Base-by-base conservation (phyloP, 2,888 invertebrate species). In the Chrysotoxum bicinctum region DNA sequence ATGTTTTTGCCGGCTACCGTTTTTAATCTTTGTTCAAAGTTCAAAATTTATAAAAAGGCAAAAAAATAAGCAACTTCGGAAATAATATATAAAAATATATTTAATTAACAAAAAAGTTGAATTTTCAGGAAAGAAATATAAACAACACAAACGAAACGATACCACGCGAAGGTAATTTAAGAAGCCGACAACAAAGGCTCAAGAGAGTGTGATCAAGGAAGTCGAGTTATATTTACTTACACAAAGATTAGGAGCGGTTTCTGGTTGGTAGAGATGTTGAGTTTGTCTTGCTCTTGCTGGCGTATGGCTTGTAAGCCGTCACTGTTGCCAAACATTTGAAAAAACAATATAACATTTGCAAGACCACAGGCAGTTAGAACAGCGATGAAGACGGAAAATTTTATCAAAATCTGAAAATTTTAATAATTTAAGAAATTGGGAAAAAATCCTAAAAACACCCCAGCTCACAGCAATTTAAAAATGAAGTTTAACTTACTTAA, bases 81-180 rank as follows among this genome's bases (percentile, higher is more conserved):
- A 68, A 50, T 19, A 73, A 45, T n/a, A 52, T 69, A 45, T 16
- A 54, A 74, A 69, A 14, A 64, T 12, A 23, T 74, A 32, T 83
- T 83, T 83, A 83, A 83, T 83, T 83, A 78, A 74, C 69, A 74
- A 83, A 83, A 69, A 78, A 83, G 40, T 30, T 64, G 19, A 68
- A 78, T 74, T 78, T 74, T 68, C 48, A 23, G 32, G 45, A 62
- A 73, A 43, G 5, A 54, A 30, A 43, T 32, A 60, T 16, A 76
- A 72, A 23, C 21, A 68, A 54, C 19, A 60, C 4, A 45, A 58
- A 37, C 16, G 1, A 19, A 70, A 37, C 23, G 60, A 77, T 77
- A 45, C 52, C 64, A 68, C 30, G 43, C 32, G 19, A 52, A 82
- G 82, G 73, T 82, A 77, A 82, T 73, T 77, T 72, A 77, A 69